Percentiles rank a stretch among this genome's conserved stretches.
These are phyloP conservation scores for Pocota personata DNA, from an alignment of 2,888 invertebrate genomes.

Conservation along the genomic window DNA sequence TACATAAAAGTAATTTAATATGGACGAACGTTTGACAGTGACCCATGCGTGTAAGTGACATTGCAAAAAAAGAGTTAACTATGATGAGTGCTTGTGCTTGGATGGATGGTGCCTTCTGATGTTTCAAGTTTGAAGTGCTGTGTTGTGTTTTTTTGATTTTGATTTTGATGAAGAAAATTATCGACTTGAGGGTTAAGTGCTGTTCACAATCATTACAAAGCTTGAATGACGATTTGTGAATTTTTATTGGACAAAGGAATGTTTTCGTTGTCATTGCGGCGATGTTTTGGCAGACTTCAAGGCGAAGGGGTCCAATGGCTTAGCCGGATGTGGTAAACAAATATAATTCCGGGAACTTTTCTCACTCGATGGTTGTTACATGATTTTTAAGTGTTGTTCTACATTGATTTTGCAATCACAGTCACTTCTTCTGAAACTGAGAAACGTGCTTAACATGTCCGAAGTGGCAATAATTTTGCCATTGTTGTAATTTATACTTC, in stretches of 20 bases:
- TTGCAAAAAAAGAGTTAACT: conserved; percentile 31
- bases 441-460: no score
- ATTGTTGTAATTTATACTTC: no score
- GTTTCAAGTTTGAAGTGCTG: conserved; percentile 31
- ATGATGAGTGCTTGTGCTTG: conserved; percentile 16
- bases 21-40: conserved; percentile 65
- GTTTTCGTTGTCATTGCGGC: background rate
- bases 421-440: no score
- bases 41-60: conserved; percentile 53
- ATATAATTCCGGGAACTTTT: conserved; percentile 10
- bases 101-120: background rate
- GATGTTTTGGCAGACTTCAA: conserved; percentile 33
- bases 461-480: no score
- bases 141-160: conserved; percentile 20
- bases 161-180: conserved; percentile 33
- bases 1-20: conserved; percentile 51
- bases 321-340: conserved; percentile 1
- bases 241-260: conserved; percentile 33
- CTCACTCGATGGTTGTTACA: background rate
- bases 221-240: conserved; percentile 49
- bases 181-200: conserved; percentile 53
- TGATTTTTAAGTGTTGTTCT: background rate
- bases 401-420: background rate
- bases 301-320: conserved; percentile 16
- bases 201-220: conserved; percentile 31